Percentiles rank a stretch among this genome's conserved stretches.
Evolutionary conservation across 2,113 vertebrate species (phyloP).

Genomic region (Lampris megalopsis): DNA sequence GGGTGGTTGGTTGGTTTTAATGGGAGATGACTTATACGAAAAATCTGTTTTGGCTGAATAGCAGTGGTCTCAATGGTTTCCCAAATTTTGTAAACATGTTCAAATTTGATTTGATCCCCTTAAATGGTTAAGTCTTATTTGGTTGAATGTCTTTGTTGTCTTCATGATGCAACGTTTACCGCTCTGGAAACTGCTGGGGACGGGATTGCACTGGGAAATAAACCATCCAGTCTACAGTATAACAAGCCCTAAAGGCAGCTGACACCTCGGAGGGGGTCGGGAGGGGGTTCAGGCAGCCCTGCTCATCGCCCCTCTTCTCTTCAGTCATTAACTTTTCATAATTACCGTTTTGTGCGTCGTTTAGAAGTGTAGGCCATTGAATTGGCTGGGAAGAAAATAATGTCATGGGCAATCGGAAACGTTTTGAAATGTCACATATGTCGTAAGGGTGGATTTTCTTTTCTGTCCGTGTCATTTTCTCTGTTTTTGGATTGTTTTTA

Average conservation of each 20-base stretch:
- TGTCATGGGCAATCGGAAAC: conserved; percentile 15
- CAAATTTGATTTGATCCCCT: not conserved
- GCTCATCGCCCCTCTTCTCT: conserved; percentile 14
- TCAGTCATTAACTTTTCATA: not conserved
- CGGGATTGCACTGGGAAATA: conserved; percentile 32
- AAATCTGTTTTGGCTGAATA: conserved; percentile 5
- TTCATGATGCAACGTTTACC: conserved; percentile 33
- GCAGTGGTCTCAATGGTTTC: conserved; percentile 20
- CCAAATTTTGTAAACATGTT: conserved; percentile 17
- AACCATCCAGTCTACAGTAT: conserved; percentile 21
- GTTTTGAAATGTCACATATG: conserved; percentile 45
- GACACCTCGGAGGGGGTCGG: conserved; percentile 45
- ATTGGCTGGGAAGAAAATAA: not conserved
- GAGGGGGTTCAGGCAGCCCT: conserved; percentile 31
- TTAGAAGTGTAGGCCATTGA: conserved; percentile 29
- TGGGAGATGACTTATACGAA: conserved; percentile 4
- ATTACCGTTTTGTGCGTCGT: conserved; percentile 21
- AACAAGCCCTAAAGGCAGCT: conserved; percentile 64
- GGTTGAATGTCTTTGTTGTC: conserved; percentile 42
- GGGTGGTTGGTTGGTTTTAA: not conserved
- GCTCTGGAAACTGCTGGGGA: conserved; percentile 7
- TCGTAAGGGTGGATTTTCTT: conserved; percentile 53
- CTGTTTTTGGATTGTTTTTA: conserved; percentile 45
- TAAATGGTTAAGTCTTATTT: conserved; percentile 23
- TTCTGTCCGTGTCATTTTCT: conserved; percentile 53